These are phyloP conservation scores for Diorhabda carinulata DNA, from an alignment of 1,140 invertebrate species.

Conservation along the genomic window DNA sequence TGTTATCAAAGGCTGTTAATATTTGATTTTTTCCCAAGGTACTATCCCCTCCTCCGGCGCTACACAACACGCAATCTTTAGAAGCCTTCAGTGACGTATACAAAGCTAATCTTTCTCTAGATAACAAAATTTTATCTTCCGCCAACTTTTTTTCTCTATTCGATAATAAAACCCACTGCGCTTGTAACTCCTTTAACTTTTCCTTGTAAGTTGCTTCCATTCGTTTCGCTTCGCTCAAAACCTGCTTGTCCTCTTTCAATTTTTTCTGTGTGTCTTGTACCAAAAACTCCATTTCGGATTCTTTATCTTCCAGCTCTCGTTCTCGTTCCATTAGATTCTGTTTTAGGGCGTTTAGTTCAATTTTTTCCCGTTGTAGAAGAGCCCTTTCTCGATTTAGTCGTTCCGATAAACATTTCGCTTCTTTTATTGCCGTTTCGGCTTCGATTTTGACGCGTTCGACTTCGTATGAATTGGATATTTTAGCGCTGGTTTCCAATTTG, in stretches of 20 bases:
- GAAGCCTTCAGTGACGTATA: conserved; percentile 27
- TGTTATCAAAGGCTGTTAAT: not conserved
- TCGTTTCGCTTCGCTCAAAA: conserved; percentile 20
- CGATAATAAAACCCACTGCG: conserved; percentile 33
- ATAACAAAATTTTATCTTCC: conserved; percentile 43
- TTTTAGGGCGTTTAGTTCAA: conserved; percentile 48
- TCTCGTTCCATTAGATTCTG: conserved; percentile 47
- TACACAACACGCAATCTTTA: conserved; percentile 33
- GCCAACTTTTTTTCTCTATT: conserved; percentile 42
- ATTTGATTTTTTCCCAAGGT: conserved; percentile 1
- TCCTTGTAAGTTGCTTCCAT: conserved; percentile 38
- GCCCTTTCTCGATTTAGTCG: conserved; percentile 50
- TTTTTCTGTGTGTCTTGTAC: conserved; percentile 23
- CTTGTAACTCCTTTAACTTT: conserved; percentile 38
- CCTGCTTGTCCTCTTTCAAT: conserved; percentile 21
- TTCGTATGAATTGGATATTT: conserved; percentile 43
- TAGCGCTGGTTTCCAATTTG: conserved; percentile 47
- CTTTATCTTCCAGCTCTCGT: conserved; percentile 42
- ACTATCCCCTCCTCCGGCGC: conserved; percentile 20
- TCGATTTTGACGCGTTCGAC: conserved; percentile 46
- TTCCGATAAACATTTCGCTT: conserved; percentile 49
- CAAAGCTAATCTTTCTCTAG: conserved; percentile 38
- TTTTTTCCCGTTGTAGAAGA: conserved; percentile 45
- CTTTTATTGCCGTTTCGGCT: conserved; percentile 51
- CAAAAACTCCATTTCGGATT: conserved; percentile 41